Evolutionary conservation across 2,797 vertebrate species (phyloP).

Genomic region (Pangasius sanitwongsei): DNA sequence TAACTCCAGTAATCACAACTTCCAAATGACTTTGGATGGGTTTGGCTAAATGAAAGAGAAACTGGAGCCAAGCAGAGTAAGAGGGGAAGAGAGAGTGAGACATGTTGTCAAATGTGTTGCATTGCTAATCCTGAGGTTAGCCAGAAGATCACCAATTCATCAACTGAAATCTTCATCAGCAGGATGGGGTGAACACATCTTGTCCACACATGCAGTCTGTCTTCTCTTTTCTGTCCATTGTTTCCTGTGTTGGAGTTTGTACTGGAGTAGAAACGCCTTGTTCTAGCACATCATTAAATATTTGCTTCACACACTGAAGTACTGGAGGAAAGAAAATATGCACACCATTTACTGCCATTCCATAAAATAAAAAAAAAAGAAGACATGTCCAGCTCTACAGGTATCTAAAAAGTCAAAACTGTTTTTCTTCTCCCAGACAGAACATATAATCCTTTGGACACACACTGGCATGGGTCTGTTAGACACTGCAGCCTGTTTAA

Average conservation of each 20-base stretch:
- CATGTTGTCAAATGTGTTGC: conserved; percentile 25
- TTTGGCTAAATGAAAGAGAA: neutral
- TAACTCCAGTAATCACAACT: conserved; percentile 7
- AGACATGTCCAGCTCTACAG: conserved; percentile 7
- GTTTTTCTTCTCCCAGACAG: conserved; percentile 25
- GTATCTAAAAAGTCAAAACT: neutral
- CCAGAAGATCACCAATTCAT: conserved; percentile 56
- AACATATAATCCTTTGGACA: conserved; percentile 16
- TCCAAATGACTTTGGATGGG: conserved; percentile 6
- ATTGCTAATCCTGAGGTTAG: conserved; percentile 38
- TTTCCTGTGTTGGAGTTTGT: neutral
- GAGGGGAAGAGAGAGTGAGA: neutral
- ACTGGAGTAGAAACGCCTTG: neutral
- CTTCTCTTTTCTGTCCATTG: conserved; percentile 13
- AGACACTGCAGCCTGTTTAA: neutral
- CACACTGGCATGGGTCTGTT: neutral
- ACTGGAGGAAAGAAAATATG: neutral
- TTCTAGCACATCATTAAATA: conserved; percentile 13
- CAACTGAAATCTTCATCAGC: conserved; percentile 48
- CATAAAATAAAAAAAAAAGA: neutral
- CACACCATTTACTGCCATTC: neutral
- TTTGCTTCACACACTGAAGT: neutral
- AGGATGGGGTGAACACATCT: conserved; percentile 59
- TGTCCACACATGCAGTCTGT: conserved; percentile 59
- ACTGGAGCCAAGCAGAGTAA: neutral